Evolutionary conservation across 1,140 invertebrate species (phyloP), one percentile per base, ranked within the genome.

Genomic region (Drosophila bocki): DNA sequence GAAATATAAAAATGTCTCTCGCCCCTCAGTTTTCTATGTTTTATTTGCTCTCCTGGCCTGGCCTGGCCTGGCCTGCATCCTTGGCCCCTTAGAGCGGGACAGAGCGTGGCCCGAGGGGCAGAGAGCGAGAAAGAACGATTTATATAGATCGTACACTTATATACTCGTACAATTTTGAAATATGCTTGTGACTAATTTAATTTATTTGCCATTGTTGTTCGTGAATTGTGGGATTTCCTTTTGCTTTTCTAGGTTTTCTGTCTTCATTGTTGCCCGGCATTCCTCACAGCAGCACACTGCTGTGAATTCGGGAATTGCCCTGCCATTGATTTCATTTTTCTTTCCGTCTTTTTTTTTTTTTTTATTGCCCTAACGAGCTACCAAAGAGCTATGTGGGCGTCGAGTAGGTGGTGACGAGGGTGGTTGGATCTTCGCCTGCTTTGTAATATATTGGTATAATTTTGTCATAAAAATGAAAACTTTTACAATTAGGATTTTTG

Each of bases 171-270:
- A 75, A 80, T 88, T 87, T 84, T 88, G 77, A 87, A 87, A 87
- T 87, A 87, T 88, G 84, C 61, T 87, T 87, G 84, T 80, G 85
- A 87, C 80, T 88, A 88, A 87, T 88, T 87, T 87, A 88, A 87
- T 87, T 87, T 87, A 87, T 87, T 87, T 87, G 85, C 77, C 78
- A 87, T 87, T 87, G 84, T 87, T 87, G 80, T 75, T 74, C 41
- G 84, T 72, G 68, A 84, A 88, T 78, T 90, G 84, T 88, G 72
- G 84, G 84, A 87, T 88, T 87, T 87, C 84, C 69, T 45, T 59
- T 53, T 76, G 64, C 65, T 57, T 51, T 69, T 69, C 78, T 82
- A 83, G 63, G 75, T 82, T 86, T 86, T 82, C 82, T 72, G 75
- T 79, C 85, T 86, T 82, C 82, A 79, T 86, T 85, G 75, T 75